Conservation (phyloP, 1,140 invertebrate genomes). For the Drosophila subobscura region DNA sequence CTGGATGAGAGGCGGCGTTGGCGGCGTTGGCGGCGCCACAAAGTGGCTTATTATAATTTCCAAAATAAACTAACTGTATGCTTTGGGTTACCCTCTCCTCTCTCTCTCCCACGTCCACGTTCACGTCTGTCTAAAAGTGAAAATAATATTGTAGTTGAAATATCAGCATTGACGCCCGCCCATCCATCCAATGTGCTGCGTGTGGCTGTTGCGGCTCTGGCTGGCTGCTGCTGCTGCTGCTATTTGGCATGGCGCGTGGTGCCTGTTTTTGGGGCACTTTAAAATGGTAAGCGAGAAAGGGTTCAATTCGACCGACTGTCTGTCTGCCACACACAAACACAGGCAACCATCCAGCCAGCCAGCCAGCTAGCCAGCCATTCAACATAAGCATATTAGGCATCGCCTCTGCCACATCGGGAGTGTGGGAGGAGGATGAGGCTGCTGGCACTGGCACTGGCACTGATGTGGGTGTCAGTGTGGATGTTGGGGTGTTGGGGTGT, state of each 20-base stretch:
- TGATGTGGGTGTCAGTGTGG: neutral
- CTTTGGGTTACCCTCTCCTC: constrained; percentile 25
- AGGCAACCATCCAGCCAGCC: constrained; percentile 11
- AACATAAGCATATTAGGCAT: constrained; percentile 73
- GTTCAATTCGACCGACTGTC: constrained; percentile 48
- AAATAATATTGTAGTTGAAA: constrained; percentile 73
- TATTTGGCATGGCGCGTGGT: constrained; percentile 1
- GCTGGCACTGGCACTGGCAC: no score
- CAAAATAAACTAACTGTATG: constrained; percentile 67
- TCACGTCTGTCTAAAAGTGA: constrained; percentile 48
- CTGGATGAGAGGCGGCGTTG: neutral
- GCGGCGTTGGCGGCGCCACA: constrained; percentile 21
- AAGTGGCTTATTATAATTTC: constrained; percentile 75
- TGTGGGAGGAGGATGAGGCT: neutral
- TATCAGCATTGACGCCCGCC: constrained; percentile 58
- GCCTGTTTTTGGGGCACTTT: neutral
- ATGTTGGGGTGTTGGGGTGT: neutral
- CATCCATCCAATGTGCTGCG: neutral
- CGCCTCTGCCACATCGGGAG: constrained; percentile 23
- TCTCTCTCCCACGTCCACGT: no score
- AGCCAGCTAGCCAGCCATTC: constrained; percentile 27
- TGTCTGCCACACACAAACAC: constrained; percentile 11
- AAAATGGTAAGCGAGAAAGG: constrained; percentile 55
- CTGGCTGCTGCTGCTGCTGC: neutral
- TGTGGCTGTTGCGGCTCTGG: constrained; percentile 2